Evolutionary conservation across 2,113 vertebrate genomes (phyloP).

Genomic region (Rhinopithecus roxellana): DNA sequence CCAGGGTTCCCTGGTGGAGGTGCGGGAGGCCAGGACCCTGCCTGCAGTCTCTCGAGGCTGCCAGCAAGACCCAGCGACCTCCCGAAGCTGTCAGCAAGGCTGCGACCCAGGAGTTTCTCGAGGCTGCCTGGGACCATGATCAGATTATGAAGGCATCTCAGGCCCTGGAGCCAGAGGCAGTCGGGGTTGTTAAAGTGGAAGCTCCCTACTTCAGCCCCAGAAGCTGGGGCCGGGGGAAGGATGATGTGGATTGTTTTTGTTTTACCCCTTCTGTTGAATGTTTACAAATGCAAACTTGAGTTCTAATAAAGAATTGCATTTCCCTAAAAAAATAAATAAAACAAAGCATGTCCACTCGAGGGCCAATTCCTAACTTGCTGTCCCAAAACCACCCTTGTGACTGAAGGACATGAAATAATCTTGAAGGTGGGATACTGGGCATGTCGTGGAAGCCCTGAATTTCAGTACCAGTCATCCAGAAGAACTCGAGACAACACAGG

Average conservation of each 20-base stretch:
- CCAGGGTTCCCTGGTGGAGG: fast-evolving
- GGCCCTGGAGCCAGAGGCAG: neutral
- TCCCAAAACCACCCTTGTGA: neutral
- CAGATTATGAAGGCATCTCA: neutral
- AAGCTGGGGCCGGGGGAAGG: too few relatives aligned
- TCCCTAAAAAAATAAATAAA: too few relatives aligned
- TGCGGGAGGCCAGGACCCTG: fast-evolving
- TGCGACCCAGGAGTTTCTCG: neutral
- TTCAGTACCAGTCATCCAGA: neutral
- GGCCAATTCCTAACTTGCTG: neutral
- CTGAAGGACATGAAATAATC: neutral
- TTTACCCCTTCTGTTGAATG: neutral
- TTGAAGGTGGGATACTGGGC: neutral
- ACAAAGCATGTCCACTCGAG: too few relatives aligned
- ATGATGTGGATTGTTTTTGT: neutral
- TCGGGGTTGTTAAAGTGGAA: neutral
- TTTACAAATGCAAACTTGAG: neutral
- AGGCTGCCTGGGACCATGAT: neutral
- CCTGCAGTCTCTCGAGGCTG: neutral
- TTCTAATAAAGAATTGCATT: constrained; percentile 24
- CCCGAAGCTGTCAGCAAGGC: fast-evolving
- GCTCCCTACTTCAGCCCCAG: too few relatives aligned
- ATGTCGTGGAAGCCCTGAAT: neutral
- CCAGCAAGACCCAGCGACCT: neutral
- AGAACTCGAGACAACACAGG: fast-evolving